Percentiles rank a stretch among this genome's conserved stretches.
phyloP scores from a whole-genome alignment of 2,797 vertebrate species.

The Podarcis lilfordi region DNA sequence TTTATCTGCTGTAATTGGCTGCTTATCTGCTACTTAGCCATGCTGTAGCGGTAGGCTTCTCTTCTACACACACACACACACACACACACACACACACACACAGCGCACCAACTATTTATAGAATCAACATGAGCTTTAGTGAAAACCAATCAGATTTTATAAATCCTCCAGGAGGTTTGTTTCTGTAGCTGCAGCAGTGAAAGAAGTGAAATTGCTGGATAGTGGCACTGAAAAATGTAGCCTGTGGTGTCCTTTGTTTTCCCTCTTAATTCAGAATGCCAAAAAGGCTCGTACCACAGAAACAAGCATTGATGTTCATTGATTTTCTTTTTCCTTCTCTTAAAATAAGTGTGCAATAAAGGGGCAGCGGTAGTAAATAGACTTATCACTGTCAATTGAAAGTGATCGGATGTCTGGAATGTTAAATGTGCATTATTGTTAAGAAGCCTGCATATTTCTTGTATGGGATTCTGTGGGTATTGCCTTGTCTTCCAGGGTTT shows the following conservation, averaged over 20 bases:
- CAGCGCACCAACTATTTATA: slow-evolving; percentile 56
- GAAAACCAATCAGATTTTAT: slow-evolving; percentile 57
- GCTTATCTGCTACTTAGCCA: slow-evolving; percentile 33
- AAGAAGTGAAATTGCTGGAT: slow-evolving; percentile 40
- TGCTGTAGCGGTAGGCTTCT: slow-evolving; percentile 31
- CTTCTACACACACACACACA: slow-evolving; percentile 33
- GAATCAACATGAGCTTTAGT: slow-evolving; percentile 36
- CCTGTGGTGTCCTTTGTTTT: not conserved
- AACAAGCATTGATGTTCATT: slow-evolving; percentile 13
- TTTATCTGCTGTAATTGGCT: slow-evolving; percentile 52
- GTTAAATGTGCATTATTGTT: not conserved
- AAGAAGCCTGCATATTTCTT: slow-evolving; percentile 17
- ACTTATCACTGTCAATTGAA: slow-evolving; percentile 12
- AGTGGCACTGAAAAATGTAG: slow-evolving; percentile 31
- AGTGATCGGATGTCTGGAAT: slow-evolving; percentile 20
- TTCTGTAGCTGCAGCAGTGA: slow-evolving; percentile 23
- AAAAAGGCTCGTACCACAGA: slow-evolving; percentile 8
- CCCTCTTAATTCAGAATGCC: slow-evolving; percentile 13
- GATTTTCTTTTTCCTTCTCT: not conserved
- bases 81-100: not conserved
- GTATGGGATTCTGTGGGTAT: not conserved
- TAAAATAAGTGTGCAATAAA: not conserved
- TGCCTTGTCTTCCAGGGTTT: not conserved
- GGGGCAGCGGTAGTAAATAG: slow-evolving; percentile 20
- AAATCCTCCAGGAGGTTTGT: slow-evolving; percentile 38